Evolutionary conservation across 1,140 invertebrate genomes (phyloP).

Genomic region (Microplitis demolitor): DNA sequence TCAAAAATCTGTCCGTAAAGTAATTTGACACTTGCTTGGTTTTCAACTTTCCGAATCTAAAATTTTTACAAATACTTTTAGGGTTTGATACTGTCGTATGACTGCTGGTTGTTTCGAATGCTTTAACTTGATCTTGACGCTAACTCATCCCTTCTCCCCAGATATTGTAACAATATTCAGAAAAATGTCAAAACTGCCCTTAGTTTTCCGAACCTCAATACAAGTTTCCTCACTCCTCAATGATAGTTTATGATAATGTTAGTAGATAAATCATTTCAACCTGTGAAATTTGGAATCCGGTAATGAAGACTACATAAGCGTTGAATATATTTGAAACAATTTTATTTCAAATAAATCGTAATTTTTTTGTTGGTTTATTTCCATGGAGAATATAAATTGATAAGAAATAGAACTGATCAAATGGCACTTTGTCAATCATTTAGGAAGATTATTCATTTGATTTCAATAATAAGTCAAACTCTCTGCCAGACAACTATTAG

Average conservation of each 20-base stretch:
- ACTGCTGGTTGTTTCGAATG: constrained; percentile 20
- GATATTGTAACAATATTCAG: not conserved
- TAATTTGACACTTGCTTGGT: not conserved
- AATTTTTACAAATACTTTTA: constrained; percentile 10
- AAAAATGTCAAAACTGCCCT: not conserved
- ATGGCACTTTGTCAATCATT: not conserved
- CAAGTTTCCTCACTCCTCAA: not conserved
- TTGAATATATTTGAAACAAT: no score
- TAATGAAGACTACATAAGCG: no score
- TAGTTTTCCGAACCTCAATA: not conserved
- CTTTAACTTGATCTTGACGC: constrained; percentile 13
- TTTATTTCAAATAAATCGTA: no score
- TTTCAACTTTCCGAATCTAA: not conserved
- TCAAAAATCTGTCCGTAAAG: not conserved
- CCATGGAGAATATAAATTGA: not conserved
- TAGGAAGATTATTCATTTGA: constrained; percentile 6
- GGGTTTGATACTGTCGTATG: constrained; percentile 30
- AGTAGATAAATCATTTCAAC: no score
- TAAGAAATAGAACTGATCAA: not conserved
- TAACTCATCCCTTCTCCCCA: constrained; percentile 18
- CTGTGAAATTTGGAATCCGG: no score
- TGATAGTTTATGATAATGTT: not conserved
- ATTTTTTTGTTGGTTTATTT: no score
- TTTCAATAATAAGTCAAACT: constrained; percentile 24
- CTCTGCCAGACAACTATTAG: constrained; percentile 56